A percentile compares a stretch with the other conserved stretches of the same genome.
Evolutionary conservation across 2,888 invertebrate genomes (phyloP).

Genomic region (Cordilura impudica): DNA sequence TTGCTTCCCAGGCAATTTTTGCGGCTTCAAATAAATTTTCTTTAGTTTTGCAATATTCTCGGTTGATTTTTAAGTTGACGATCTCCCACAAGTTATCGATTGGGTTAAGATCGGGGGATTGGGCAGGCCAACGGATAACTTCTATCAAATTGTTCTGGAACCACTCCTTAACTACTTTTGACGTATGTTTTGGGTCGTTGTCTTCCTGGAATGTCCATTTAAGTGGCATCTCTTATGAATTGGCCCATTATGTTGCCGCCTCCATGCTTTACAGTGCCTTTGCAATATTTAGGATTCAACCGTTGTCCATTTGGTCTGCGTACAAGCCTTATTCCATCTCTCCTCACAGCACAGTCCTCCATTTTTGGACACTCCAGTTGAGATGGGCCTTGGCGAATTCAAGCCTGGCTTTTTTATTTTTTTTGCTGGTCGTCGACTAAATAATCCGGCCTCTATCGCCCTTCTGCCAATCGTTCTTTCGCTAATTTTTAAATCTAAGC

Average conservation of each 20-base stretch:
- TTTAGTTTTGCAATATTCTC: too few species aligned
- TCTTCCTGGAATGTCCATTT: too few species aligned
- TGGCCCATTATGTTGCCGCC: too few species aligned
- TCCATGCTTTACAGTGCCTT: too few species aligned
- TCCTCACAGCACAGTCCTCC: neutral
- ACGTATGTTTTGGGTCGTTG: too few species aligned
- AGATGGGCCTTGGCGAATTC: neutral
- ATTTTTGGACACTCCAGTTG: constrained; percentile 13
- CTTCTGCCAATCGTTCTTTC: too few species aligned
- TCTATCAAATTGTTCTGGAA: neutral
- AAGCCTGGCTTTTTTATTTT: neutral
- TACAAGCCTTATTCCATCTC: constrained; percentile 5
- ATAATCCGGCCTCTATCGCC: too few species aligned
- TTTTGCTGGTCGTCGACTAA: neutral
- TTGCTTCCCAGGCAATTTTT: constrained; percentile 12
- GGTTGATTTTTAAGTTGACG: neutral
- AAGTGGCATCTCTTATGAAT: too few species aligned
- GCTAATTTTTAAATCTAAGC: too few species aligned
- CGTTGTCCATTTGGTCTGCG: neutral
- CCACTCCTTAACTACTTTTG: too few species aligned
- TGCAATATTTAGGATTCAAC: too few species aligned
- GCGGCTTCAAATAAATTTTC: constrained; percentile 3
- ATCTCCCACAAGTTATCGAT: constrained; percentile 15
- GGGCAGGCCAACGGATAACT: neutral
- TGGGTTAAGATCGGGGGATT: neutral